Evolutionary conservation across 2,797 vertebrate species (phyloP).

Genomic region (Carduelis carduelis): DNA sequence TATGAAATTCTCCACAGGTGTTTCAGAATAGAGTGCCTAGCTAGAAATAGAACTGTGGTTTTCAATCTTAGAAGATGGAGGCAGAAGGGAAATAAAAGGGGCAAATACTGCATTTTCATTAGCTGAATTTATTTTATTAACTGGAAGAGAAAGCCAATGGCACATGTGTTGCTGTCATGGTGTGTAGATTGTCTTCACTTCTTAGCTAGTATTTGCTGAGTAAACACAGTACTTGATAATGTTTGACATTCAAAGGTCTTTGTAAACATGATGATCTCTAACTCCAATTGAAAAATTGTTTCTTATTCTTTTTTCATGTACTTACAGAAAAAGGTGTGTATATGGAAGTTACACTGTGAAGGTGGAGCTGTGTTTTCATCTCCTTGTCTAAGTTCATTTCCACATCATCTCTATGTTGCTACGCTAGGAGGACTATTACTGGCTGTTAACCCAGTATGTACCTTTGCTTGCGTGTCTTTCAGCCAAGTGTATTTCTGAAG

Average conservation of each 20-base stretch:
- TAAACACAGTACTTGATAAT: not conserved
- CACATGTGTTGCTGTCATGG: not conserved
- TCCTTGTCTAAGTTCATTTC: slow-evolving; percentile 78
- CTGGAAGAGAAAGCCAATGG: not conserved
- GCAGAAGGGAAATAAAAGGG: not conserved
- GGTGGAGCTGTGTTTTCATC: slow-evolving; percentile 91
- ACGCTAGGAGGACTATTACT: slow-evolving; percentile 86
- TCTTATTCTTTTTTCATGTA: not conserved
- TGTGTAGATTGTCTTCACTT: not conserved
- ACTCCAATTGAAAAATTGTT: not conserved
- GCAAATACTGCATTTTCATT: not conserved
- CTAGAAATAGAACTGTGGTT: not conserved
- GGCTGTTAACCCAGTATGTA: slow-evolving; percentile 85
- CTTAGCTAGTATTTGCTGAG: not conserved
- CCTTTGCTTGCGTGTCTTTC: not conserved
- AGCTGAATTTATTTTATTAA: not conserved
- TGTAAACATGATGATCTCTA: not conserved
- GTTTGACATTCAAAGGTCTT: not conserved
- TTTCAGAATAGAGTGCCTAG: not conserved
- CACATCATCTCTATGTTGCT: slow-evolving; percentile 83
- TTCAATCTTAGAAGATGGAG: not conserved
- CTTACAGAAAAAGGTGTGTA: slow-evolving; percentile 79
- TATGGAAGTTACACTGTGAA: slow-evolving; percentile 85
- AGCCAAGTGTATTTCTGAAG: not conserved
- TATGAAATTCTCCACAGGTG: not conserved